phyloP scores from a whole-genome alignment of 2,797 vertebrate species.

The Trematomus bernacchii region DNA sequence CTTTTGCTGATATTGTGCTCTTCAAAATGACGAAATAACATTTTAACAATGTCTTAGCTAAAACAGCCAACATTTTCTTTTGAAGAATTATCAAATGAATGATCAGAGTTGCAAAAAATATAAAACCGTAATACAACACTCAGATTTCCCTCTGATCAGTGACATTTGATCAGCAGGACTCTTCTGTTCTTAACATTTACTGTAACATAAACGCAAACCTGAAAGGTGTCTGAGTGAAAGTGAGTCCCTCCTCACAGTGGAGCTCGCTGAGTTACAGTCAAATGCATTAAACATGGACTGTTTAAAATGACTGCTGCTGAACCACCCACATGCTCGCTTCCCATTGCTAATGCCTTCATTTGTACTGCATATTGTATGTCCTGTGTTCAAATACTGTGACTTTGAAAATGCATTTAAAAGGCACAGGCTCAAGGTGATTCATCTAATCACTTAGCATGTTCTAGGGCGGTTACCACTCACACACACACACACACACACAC shows the following conservation, averaged over 20 bases:
- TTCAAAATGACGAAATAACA: not conserved
- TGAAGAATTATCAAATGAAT: not conserved
- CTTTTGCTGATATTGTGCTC: not conserved
- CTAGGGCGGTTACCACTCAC: conserved; percentile 28
- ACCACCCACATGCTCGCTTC: conserved; percentile 38
- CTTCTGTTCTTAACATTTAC: not conserved
- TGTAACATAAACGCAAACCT: not conserved
- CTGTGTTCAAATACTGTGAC: conserved; percentile 70
- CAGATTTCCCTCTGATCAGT: conserved; percentile 5
- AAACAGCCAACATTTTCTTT: not conserved
- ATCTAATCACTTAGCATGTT: conserved; percentile 73
- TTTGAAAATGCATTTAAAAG: conserved; percentile 77
- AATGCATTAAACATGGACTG: conserved; percentile 48
- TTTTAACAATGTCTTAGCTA: not conserved
- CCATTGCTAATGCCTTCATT: conserved; percentile 59
- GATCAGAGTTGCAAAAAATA: not conserved
- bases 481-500: too few species aligned
- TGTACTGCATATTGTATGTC: conserved; percentile 50
- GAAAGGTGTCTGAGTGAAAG: conserved; percentile 20
- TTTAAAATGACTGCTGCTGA: conserved; percentile 50
- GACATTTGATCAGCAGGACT: conserved; percentile 3
- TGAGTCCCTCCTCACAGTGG: not conserved
- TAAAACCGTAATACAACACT: not conserved
- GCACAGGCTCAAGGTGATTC: conserved; percentile 73
- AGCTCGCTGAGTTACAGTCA: conserved; percentile 28